A percentile compares a stretch with the other conserved stretches of the same genome.
phyloP scores from a whole-genome alignment of 2,888 invertebrate species.

The Microplitis deprimator region DNA sequence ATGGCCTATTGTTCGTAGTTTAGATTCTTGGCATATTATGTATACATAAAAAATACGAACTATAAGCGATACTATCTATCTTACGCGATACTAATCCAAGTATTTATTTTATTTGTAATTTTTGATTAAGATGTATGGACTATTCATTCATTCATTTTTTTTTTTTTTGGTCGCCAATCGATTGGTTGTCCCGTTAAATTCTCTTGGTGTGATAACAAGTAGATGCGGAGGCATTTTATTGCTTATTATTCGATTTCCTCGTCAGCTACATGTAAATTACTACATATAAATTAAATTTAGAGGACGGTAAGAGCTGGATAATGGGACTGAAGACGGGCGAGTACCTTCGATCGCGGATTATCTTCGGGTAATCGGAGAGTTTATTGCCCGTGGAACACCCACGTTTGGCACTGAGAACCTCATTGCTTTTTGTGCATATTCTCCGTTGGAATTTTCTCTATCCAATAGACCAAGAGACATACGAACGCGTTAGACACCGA shows the following conservation, averaged over 20 bases:
- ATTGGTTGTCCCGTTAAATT: no score
- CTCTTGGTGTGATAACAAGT: no score
- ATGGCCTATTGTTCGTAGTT: slow-evolving; percentile 60
- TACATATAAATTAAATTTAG: no score
- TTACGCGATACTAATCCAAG: slow-evolving; percentile 18
- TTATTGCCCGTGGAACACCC: slow-evolving; percentile 53
- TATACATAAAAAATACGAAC: slow-evolving; percentile 31
- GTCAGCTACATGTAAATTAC: no score
- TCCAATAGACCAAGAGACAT: neutral
- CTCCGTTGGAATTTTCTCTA: neutral
- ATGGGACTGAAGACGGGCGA: neutral
- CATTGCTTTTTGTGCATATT: neutral
- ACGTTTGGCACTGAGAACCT: slow-evolving; percentile 43
- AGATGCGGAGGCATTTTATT: no score
- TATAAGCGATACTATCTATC: slow-evolving; percentile 33
- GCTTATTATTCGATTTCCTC: no score
- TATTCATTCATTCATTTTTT: no score
- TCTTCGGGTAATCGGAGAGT: slow-evolving; percentile 53
- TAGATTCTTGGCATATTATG: slow-evolving; percentile 38
- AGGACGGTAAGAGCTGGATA: no score
- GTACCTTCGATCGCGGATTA: slow-evolving; percentile 50
- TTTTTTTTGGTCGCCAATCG: no score
- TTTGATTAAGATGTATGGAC: no score
- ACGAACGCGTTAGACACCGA: neutral
- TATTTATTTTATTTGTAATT: neutral